Percentiles rank a stretch among this genome's conserved stretches.
Evolutionary conservation across 1,140 invertebrate species (phyloP).

Genomic region (Pachyrhynchus sulphureomaculatus): DNA sequence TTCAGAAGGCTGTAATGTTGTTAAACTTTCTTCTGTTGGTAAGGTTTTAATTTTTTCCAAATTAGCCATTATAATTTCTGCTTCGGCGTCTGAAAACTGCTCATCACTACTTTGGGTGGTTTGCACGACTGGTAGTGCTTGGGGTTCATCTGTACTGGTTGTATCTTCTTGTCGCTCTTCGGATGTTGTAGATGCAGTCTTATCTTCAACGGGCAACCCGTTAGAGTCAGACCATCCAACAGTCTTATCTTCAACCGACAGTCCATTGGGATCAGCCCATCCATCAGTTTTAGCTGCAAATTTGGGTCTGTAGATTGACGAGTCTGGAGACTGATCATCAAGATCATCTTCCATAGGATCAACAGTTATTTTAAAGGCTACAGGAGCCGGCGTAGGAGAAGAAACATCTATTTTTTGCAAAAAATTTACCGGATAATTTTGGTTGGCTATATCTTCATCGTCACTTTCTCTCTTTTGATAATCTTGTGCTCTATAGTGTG

Average conservation of each 20-base stretch:
- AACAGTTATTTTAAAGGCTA: constrained; percentile 47
- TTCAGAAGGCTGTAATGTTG: neutral
- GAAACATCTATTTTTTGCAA: constrained; percentile 36
- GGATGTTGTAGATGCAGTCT: constrained; percentile 12
- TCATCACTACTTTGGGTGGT: constrained; percentile 13
- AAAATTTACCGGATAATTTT: constrained; percentile 45
- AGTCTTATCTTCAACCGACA: neutral
- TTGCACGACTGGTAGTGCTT: constrained; percentile 12
- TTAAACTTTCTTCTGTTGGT: neutral
- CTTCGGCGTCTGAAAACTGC: constrained; percentile 4
- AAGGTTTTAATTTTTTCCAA: constrained; percentile 12
- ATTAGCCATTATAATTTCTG: constrained; percentile 13
- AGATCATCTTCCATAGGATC: constrained; percentile 35
- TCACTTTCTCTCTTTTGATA: constrained; percentile 33
- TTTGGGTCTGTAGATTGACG: constrained; percentile 40
- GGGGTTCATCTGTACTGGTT: constrained; percentile 14
- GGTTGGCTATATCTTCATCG: constrained; percentile 43
- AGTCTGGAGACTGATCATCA: constrained; percentile 46
- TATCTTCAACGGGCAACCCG: neutral
- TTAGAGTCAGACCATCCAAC: neutral
- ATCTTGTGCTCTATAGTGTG: constrained; percentile 42
- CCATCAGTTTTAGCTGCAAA: constrained; percentile 19
- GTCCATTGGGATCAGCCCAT: constrained; percentile 11
- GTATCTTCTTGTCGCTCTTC: constrained; percentile 14
- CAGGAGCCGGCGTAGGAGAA: constrained; percentile 14